These are phyloP conservation scores for Corvus hawaiiensis DNA, from an alignment of 2,113 vertebrate genomes.

Conservation along the genomic window DNA sequence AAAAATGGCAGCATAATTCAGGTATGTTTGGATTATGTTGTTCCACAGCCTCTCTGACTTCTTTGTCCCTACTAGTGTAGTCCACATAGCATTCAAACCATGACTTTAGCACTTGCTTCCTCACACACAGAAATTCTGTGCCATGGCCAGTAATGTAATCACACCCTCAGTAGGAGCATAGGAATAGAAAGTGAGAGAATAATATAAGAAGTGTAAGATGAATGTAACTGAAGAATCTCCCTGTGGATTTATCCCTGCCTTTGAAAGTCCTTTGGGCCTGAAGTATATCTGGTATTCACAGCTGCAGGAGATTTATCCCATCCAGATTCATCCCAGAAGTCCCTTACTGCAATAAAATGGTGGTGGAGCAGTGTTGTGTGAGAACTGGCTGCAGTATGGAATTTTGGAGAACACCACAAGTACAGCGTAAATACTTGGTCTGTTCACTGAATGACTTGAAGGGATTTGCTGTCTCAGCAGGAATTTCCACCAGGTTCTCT, in stretches of 20 bases:
- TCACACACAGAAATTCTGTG: not conserved
- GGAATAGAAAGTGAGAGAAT: not conserved
- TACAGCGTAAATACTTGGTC: not conserved
- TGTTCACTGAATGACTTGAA: not conserved
- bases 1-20: not conserved
- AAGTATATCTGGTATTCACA: not conserved
- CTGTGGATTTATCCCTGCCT: not conserved
- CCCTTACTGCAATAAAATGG: not conserved
- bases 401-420: not conserved
- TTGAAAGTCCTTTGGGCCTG: not conserved
- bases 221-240: not conserved
- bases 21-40: not conserved
- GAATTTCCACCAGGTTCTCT: not conserved
- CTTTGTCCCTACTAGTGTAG: not conserved
- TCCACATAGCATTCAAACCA: not conserved
- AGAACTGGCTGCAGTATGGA: not conserved
- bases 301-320: not conserved
- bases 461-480: not conserved
- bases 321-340: not conserved
- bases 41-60: not conserved
- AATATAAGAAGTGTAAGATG: not conserved
- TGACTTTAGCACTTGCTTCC: not conserved
- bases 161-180: not conserved
- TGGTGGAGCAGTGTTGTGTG: not conserved
- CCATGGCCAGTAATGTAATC: not conserved